phyloP scores from a whole-genome alignment of 2,113 vertebrate genomes.

The Corythornis vintsioides region DNA sequence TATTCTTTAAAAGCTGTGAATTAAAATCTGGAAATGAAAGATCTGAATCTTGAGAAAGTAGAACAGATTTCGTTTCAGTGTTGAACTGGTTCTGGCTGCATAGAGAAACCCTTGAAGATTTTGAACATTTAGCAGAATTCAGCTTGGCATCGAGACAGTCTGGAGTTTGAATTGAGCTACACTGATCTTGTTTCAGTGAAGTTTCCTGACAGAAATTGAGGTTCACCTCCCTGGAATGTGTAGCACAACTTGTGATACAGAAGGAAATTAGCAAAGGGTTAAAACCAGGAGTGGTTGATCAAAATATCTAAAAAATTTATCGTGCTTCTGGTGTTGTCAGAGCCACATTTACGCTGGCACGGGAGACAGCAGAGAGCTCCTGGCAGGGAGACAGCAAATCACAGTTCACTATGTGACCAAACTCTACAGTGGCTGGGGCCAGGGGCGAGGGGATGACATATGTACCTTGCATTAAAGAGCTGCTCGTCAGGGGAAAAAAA shows the following conservation, averaged over 20 bases:
- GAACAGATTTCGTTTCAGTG: not conserved
- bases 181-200: not conserved
- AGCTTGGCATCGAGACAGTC: not conserved
- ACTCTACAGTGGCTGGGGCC: accelerated
- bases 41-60: slow-evolving; percentile 1
- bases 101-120: not conserved
- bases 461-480: not conserved
- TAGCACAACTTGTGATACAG: not conserved
- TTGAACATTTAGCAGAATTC: not conserved
- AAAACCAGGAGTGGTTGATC: not conserved
- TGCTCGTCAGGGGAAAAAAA: not conserved
- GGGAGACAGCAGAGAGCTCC: not conserved
- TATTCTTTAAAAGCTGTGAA: not conserved
- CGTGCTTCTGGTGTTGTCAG: not conserved
- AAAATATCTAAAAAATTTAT: not conserved
- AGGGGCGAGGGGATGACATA: accelerated
- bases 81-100: not conserved
- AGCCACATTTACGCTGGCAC: not conserved
- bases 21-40: slow-evolving; percentile 14
- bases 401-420: not conserved
- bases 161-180: not conserved
- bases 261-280: not conserved
- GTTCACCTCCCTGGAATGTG: not conserved
- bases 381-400: not conserved
- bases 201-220: accelerated